Conservation (phyloP, 2,113 vertebrate species). For the Scomber japonicus region DNA sequence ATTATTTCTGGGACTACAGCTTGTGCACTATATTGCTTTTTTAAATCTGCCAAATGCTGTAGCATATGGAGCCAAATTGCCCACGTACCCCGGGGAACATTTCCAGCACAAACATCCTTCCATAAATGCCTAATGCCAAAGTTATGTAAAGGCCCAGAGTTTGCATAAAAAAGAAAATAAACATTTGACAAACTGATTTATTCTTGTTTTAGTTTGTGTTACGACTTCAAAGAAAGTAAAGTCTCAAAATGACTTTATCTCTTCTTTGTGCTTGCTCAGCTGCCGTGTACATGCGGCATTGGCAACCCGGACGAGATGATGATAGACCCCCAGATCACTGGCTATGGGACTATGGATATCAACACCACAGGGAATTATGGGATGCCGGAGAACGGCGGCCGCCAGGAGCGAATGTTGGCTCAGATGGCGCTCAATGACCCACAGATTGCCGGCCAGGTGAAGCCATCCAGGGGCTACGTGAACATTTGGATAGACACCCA, state of each 20-base stretch:
- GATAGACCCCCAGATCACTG: conserved; percentile 87
- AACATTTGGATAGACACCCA: conserved; percentile 98
- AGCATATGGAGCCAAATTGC: conserved; percentile 79
- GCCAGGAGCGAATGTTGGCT: conserved; percentile 91
- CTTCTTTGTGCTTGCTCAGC: conserved; percentile 75
- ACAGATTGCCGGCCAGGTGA: conserved; percentile 87
- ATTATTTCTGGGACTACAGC: conserved; percentile 28
- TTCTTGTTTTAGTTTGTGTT: neutral
- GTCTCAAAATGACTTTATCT: neutral
- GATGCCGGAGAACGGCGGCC: conserved; percentile 88
- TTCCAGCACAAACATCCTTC: conserved; percentile 65
- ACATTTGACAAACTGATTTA: conserved; percentile 9
- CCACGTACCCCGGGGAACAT: conserved; percentile 64
- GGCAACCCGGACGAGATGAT: conserved; percentile 89
- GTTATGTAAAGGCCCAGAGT: conserved; percentile 38
- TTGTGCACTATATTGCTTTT: conserved; percentile 54
- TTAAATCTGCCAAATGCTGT: conserved; percentile 77
- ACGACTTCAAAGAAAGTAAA: neutral
- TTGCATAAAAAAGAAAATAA: conserved; percentile 21
- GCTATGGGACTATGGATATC: conserved; percentile 90
- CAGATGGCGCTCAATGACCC: conserved; percentile 89
- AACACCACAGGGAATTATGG: conserved; percentile 88
- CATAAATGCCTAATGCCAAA: conserved; percentile 57
- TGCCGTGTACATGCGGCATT: conserved; percentile 91
- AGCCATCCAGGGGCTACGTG: conserved; percentile 88